Base-by-base conservation (phyloP, 2,113 vertebrate species). In the Rhinichthys klamathensis region DNA sequence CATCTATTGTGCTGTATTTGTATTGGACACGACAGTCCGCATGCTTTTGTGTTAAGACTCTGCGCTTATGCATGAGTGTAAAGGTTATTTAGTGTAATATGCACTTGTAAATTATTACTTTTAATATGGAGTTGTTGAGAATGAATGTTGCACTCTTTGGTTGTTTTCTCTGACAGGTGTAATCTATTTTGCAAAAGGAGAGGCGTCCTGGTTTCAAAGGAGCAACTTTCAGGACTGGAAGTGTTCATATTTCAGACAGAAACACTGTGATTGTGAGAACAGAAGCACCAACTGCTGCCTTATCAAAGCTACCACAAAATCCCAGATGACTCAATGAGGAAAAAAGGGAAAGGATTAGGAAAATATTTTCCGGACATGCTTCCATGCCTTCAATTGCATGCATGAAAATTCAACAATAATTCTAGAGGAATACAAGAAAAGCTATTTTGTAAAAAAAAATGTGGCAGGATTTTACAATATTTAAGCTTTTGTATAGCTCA, bases 261-360 rank as follows among this genome's bases (percentile, higher is more conserved):
- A 65, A 27, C 12, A 3, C 78, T 30, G 60, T 67, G 25, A 10
- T 35, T 56, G 30, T 77, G 75, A 58, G 51, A 56, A 77, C 30
- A 56, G 51, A 23, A 77, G 49, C 9, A 15, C n/a, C 58, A 63
- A 35, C 30, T 30, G 41, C 38, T 63, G n/a, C 58, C 78, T 30
- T 80, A 30, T 80, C 38, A 80, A 70, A 38, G 81, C 51, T 13
- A 7, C 30, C 67, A 27, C 81, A 58, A 44, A 83, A 58, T 74
- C 82, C 49, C 82, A 60, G 49, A 58, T 63, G 35, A 84, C 82
- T 84, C 51, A 60, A 32, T 44, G 38, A 63, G 56, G 41, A 25
- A n/a, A 85, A 49, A 80, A 46, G 35, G 38, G 58, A 65, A 46
- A 27, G 58, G 23, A 80, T 63, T 8, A 60, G 32, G 69, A 38